Evolutionary conservation across 2,888 invertebrate genomes (phyloP), one percentile per base, ranked within the genome.

Genomic region (Tipula confusa): DNA sequence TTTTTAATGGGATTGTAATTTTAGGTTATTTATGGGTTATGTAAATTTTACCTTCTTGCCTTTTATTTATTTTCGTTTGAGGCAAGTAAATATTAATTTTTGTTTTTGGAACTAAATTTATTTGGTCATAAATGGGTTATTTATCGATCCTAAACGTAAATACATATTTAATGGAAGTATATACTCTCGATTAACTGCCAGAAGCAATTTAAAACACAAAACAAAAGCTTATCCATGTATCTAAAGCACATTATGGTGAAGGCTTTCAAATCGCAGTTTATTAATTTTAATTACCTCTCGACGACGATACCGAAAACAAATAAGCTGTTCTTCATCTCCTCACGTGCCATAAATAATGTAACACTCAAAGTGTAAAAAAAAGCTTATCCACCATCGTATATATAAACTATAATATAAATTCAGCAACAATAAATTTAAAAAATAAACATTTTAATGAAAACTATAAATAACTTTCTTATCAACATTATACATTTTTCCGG

Each of bases 401-500:
- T 38, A 64, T 64, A 64, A 64, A 64, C 24, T 64, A 24, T 64
- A 64, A 7, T 43, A 0, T 24, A 64, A 18, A 64, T n/a, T n/a
- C 9, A 64, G 64, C 64, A 64, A 64, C 64, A 64, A 24, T 64
- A 64, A 64, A 64, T 64, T 64, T 9, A 11, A 24, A 64, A 64
- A 24, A 64, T 64, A 64, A 64, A 64, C 64, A 64, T 64, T 64
- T 64, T 64, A 64, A 64, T 64, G 64, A 64, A 64, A 64, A 64
- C 64, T 64, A 64, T 64, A 64, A 64, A 64, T 64, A 64, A 64
- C 64, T 64, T 64, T 64, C 64, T 64, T 64, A 64, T 64, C 64
- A 24, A 24, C 64, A 24, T 24, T 64, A 64, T 64, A 64, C n/a
- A 64, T 64, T 64, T 6, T 64, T 64, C 64, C 64, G 7, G 64